These are phyloP conservation scores for Agriopis aurantiaria DNA, from an alignment of 2,888 invertebrate genomes.

Conservation along the genomic window DNA sequence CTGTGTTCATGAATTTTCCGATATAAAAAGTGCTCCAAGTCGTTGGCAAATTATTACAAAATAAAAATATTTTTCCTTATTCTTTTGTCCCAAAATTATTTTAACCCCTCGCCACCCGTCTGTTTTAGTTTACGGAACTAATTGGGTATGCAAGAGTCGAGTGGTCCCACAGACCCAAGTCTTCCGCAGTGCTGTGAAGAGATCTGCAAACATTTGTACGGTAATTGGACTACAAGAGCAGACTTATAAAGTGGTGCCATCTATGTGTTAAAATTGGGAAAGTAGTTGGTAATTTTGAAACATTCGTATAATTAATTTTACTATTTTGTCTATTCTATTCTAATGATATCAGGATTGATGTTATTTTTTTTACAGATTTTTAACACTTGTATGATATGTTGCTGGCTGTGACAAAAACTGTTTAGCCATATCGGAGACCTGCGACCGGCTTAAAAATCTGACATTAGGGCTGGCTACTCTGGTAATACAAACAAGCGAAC, in stretches of 20 bases:
- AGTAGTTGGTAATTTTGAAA: slow-evolving; percentile 4
- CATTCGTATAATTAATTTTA: too few relatives aligned
- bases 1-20: too few relatives aligned
- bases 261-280: slow-evolving; percentile 10
- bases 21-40: too few relatives aligned
- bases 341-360: too few relatives aligned
- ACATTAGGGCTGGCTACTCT: too few relatives aligned
- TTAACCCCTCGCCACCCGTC: slow-evolving; percentile 20
- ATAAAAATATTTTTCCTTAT: neutral
- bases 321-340: too few relatives aligned
- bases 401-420: too few relatives aligned
- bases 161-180: slow-evolving; percentile 75
- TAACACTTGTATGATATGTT: too few relatives aligned
- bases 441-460: too few relatives aligned
- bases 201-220: slow-evolving; percentile 71
- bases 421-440: too few relatives aligned
- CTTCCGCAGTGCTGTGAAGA: slow-evolving; percentile 71
- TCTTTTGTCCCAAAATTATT: slow-evolving; percentile 13
- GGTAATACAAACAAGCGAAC: too few relatives aligned
- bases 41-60: neutral
- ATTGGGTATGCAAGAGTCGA: slow-evolving; percentile 84
- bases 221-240: slow-evolving; percentile 69
- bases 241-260: slow-evolving; percentile 46
- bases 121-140: slow-evolving; percentile 77
- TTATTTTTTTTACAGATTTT: too few relatives aligned